A percentile compares a stretch with the other conserved stretches of the same genome.
These are phyloP conservation scores for Campoletis sonorensis DNA, from an alignment of 1,140 invertebrate species.

Conservation along the genomic window DNA sequence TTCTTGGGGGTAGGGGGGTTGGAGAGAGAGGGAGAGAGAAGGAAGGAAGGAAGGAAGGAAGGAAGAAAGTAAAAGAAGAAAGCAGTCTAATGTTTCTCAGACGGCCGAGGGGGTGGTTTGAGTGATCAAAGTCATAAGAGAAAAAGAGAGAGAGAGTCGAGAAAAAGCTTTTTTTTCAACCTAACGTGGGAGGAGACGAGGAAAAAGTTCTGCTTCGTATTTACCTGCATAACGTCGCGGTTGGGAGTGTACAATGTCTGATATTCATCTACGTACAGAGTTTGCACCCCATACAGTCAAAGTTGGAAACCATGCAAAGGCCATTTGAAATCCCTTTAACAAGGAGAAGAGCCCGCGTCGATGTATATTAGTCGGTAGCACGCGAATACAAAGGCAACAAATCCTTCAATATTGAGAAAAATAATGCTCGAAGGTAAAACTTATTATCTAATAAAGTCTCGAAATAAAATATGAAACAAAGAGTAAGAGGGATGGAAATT, in stretches of 20 bases:
- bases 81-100: background rate
- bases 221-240: no score
- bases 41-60: no score
- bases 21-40: background rate
- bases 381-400: background rate
- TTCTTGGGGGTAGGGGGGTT: background rate
- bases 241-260: no score
- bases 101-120: background rate
- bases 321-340: no score
- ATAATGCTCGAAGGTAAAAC: background rate
- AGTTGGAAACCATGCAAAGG: no score
- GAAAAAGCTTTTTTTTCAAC: no score
- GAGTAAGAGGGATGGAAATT: no score
- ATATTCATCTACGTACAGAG: background rate
- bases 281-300: background rate
- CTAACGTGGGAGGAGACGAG: background rate
- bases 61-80: background rate
- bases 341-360: no score
- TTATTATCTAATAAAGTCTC: no score
- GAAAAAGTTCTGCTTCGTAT: no score
- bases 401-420: background rate
- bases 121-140: background rate
- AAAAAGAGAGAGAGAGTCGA: background rate
- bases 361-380: background rate
- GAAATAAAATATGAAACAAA: no score